Base-by-base conservation (phyloP, 2,888 invertebrate genomes). In the Eupithecia tripunctaria region DNA sequence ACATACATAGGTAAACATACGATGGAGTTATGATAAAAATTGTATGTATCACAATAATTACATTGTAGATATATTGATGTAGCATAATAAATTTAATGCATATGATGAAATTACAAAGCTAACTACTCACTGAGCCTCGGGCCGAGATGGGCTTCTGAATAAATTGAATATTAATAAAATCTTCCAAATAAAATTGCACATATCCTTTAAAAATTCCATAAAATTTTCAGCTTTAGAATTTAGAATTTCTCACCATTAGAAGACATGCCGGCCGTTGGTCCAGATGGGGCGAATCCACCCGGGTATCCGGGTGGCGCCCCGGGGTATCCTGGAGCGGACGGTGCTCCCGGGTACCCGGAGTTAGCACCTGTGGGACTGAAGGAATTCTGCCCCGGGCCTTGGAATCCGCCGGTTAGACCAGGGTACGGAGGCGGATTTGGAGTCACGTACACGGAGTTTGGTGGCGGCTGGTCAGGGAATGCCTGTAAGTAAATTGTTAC, bases 361-460 rank as follows among this genome's bases (percentile, higher is more conserved):
- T 84, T 64, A 21, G 64, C 78, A 88, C 86, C 68, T 86, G 88
- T 56, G 77, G 82, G 80, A 75, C 78, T 76, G 60, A 79, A 56
- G 70, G 90, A 88, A 83, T 84, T 89, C 41, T 89, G 88, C 12
- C 86, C 89, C 0, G 88, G 80, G 7, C 91, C 90, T 81, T 91
- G 91, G 3, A 83, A 62, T 1, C 79, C 82, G 60, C 92, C 93
- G 47, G 78, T 81, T 76, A 99, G 96, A 73, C 99, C 99, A 21
- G 99, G 98, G 92, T 99, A 99, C 3, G 99, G 99, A 65, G 99
- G 99, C 36, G 99, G 99, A 88, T 96, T 97, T 88, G 98, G 97
- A 64, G 97, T 97, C 95, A 98, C 97, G 89, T 96, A 99, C 36
- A 99, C 98, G 29, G 96, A 96, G 89, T 97, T 97, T 41, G 97